Evolutionary conservation across 1,140 invertebrate genomes (phyloP).

Genomic region (Lethrus apterus): DNA sequence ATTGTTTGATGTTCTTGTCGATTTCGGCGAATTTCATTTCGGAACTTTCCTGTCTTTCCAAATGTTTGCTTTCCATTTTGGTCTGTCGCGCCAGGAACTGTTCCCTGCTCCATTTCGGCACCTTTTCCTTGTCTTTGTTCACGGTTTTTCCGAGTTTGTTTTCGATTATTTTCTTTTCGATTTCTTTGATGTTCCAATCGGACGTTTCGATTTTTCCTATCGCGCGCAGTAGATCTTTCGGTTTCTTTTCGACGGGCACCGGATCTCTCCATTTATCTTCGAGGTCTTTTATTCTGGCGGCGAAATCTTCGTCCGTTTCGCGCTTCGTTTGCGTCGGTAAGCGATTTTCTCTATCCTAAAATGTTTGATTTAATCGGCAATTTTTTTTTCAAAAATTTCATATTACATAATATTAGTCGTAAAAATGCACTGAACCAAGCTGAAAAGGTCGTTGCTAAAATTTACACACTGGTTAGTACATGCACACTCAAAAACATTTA

Average conservation of each 20-base stretch:
- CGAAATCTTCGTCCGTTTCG: conserved; percentile 58
- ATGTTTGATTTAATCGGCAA: no score
- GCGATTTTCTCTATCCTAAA: conserved; percentile 45
- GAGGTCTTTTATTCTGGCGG: conserved; percentile 61
- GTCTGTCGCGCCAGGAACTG: conserved; percentile 76
- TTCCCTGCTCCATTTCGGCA: conserved; percentile 85
- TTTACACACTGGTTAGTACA: neutral
- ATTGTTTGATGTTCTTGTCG: conserved; percentile 70
- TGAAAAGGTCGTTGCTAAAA: no score
- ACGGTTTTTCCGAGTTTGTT: conserved; percentile 64
- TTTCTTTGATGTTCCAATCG: conserved; percentile 89
- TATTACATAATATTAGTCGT: no score
- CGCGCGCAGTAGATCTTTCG: conserved; percentile 75
- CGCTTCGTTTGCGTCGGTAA: conserved; percentile 48
- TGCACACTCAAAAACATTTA: no score
- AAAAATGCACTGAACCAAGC: no score
- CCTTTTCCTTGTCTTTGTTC: conserved; percentile 64
- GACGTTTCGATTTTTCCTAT: conserved; percentile 85
- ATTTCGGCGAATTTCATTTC: conserved; percentile 65
- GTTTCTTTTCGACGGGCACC: conserved; percentile 62
- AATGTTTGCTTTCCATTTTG: conserved; percentile 60
- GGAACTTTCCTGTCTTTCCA: conserved; percentile 49
- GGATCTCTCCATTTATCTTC: conserved; percentile 58
- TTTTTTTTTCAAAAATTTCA: no score
- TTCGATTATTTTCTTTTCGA: conserved; percentile 84